These are phyloP conservation scores for Chloropsis hardwickii DNA, from an alignment of 2,113 vertebrate species.

Conservation along the genomic window DNA sequence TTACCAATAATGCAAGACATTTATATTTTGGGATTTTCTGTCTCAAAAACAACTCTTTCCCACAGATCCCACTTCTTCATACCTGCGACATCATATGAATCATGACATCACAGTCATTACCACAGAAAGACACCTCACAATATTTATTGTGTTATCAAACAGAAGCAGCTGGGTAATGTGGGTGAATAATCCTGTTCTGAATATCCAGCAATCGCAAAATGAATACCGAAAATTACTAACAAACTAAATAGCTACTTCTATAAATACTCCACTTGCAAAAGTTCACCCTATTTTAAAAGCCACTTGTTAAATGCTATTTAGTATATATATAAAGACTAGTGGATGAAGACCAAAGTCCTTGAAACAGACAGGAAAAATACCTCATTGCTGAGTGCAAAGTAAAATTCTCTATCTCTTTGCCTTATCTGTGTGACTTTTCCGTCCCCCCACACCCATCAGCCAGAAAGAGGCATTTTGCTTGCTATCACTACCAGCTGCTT, in stretches of 20 bases:
- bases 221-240: conserved; percentile 55
- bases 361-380: conserved; percentile 21
- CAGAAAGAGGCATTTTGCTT: background rate
- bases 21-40: background rate
- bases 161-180: conserved; percentile 62
- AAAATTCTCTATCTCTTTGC: background rate
- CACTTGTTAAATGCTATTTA: conserved; percentile 53
- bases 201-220: conserved; percentile 57
- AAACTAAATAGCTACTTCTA: conserved; percentile 66
- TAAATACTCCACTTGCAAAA: conserved; percentile 49
- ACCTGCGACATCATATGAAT: background rate
- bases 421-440: background rate
- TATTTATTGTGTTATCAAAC: conserved; percentile 26
- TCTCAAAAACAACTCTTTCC: background rate
- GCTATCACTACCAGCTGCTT: background rate
- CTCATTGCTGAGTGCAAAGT: background rate
- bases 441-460: background rate
- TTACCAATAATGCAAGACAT: background rate
- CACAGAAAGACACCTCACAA: conserved; percentile 6
- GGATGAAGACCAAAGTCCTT: conserved; percentile 39
- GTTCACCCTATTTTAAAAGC: conserved; percentile 59
- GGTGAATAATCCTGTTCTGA: conserved; percentile 56
- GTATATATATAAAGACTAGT: conserved; percentile 33
- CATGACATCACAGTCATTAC: conserved; percentile 35
- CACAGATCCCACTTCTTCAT: background rate